These are phyloP conservation scores for Equus quagga DNA, from an alignment of 2,113 vertebrate species.

Conservation along the genomic window DNA sequence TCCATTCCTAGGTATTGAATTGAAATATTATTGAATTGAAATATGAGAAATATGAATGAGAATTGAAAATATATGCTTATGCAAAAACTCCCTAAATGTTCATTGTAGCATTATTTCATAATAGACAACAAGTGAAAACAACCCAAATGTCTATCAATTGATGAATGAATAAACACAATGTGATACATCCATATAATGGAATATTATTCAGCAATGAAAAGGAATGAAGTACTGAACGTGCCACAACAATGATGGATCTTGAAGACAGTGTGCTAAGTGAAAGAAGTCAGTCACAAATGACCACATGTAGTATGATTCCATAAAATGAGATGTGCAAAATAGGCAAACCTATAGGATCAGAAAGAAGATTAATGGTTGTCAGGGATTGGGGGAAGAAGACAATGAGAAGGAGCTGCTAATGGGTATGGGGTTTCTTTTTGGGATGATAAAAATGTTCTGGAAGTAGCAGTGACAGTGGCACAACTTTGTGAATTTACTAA, in stretches of 20 bases:
- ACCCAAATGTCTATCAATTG: neutral
- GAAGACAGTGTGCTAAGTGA: neutral
- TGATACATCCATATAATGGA: neutral
- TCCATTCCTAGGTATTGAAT: neutral
- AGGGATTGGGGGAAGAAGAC: neutral
- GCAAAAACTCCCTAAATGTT: neutral
- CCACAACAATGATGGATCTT: neutral
- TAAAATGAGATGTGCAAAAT: neutral
- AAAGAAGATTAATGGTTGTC: neutral
- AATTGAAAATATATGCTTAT: neutral
- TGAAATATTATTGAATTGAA: neutral
- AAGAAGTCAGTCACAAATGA: neutral
- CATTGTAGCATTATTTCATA: neutral
- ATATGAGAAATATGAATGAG: neutral
- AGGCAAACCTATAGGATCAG: neutral
- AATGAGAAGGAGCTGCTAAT: neutral
- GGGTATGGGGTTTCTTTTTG: neutral
- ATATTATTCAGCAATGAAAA: slow-evolving; percentile 15
- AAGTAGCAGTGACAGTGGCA: neutral
- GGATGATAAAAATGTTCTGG: neutral
- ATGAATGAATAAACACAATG: neutral
- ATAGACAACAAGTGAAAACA: neutral
- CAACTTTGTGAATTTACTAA: neutral
- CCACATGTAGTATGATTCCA: neutral
- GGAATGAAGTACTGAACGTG: neutral